phyloP scores from a whole-genome alignment of 2,113 vertebrate genomes.

The Sinocyclocheilus maitianheensis region DNA sequence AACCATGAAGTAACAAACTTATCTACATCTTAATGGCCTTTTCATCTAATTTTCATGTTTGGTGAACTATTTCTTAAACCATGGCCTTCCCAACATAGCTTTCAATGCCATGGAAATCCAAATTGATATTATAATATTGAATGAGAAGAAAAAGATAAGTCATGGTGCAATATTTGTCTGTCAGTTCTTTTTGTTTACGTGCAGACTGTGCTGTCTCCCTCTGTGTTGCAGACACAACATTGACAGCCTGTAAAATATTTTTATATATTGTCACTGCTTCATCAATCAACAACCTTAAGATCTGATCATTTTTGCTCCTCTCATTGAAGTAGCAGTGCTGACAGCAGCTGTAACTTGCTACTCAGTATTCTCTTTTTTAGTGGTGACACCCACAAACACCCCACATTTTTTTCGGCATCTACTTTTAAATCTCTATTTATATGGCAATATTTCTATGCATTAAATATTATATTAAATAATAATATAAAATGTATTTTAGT shows the following conservation, averaged over 20 bases:
- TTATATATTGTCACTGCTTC: background rate
- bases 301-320: background rate
- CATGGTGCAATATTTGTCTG: background rate
- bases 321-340: background rate
- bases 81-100: background rate
- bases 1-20: too few species aligned
- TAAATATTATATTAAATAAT: background rate
- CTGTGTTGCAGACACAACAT: background rate
- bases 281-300: constrained; percentile 8
- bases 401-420: background rate
- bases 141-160: background rate
- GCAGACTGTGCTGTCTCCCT: background rate
- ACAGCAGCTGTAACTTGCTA: constrained; percentile 1
- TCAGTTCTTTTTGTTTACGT: background rate
- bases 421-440: background rate
- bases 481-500: background rate
- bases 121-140: background rate
- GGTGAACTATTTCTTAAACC: background rate
- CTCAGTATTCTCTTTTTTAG: background rate
- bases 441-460: background rate
- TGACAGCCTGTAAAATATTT: background rate
- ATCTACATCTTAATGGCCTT: too few species aligned
- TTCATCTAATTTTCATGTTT: too few species aligned
- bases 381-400: background rate
- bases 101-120: background rate